A percentile compares a stretch with the other conserved stretches of the same genome.
Conservation (phyloP, 2,888 invertebrate species). For the Pogonocherus hispidulus region DNA sequence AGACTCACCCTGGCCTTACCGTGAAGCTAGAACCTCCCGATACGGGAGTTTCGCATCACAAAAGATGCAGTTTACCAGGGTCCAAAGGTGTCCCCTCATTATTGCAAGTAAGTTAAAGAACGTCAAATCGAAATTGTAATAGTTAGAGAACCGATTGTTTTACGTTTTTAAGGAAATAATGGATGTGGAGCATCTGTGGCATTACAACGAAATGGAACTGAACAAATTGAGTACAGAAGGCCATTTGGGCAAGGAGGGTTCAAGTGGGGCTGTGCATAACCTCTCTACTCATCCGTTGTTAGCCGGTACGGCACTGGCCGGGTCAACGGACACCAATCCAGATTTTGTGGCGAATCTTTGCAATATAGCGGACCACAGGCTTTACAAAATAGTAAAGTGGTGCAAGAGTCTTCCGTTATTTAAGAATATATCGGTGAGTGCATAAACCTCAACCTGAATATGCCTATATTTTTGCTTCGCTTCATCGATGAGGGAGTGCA, state of each 20-base stretch:
- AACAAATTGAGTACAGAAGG: slow-evolving; percentile 73
- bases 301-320: slow-evolving; percentile 71
- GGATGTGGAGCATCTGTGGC: slow-evolving; percentile 97
- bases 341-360: slow-evolving; percentile 91
- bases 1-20: slow-evolving; percentile 62
- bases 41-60: slow-evolving; percentile 63
- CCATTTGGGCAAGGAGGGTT: slow-evolving; percentile 64
- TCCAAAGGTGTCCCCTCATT: slow-evolving; percentile 74
- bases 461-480: no score
- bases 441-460: no score
- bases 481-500: no score
- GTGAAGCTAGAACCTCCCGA: slow-evolving; percentile 71
- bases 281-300: slow-evolving; percentile 72
- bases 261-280: slow-evolving; percentile 67
- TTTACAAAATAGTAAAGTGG: slow-evolving; percentile 99
- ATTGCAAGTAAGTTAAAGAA: slow-evolving; percentile 75
- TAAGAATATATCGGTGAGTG: slow-evolving; percentile 90
- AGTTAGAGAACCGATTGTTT: background rate
- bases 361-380: slow-evolving; percentile 94
- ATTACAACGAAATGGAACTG: slow-evolving; percentile 89
- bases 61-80: slow-evolving; percentile 56
- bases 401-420: slow-evolving; percentile 97
- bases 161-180: slow-evolving; percentile 83
- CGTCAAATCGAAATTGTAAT: background rate
- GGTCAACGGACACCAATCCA: slow-evolving; percentile 77